Conservation (phyloP, 2,113 vertebrate genomes). For the Natator depressus region DNA sequence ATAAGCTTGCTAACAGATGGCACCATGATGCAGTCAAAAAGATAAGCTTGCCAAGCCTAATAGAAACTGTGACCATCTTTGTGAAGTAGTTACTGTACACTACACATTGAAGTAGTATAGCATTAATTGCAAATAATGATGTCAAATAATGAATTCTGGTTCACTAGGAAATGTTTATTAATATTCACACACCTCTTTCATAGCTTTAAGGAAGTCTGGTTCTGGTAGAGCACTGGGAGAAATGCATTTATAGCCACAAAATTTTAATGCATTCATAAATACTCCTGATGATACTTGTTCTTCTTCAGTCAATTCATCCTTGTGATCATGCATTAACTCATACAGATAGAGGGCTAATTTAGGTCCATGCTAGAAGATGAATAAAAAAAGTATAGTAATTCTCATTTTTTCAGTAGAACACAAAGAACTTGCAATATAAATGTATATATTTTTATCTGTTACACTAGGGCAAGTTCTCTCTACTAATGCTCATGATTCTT, state of each 20-base stretch:
- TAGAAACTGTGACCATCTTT: background rate
- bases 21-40: background rate
- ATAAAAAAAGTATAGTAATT: background rate
- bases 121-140: background rate
- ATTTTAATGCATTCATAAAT: constrained; percentile 89
- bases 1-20: background rate
- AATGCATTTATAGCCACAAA: constrained; percentile 90
- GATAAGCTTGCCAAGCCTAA: background rate
- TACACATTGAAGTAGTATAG: background rate
- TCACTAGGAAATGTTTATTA: background rate
- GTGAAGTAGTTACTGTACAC: background rate
- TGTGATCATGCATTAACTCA: constrained; percentile 91
- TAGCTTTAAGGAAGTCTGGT: constrained; percentile 88
- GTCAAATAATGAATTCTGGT: background rate
- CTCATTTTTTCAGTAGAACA: background rate
- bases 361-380: constrained; percentile 88
- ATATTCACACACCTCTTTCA: constrained; percentile 87
- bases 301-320: constrained; percentile 85
- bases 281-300: constrained; percentile 82
- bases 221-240: constrained; percentile 85
- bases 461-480: background rate
- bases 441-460: background rate
- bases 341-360: constrained; percentile 93
- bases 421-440: background rate
- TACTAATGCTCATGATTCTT: background rate